These are phyloP conservation scores for Adelges cooleyi DNA, from an alignment of 1,140 invertebrate genomes.

Conservation along the genomic window DNA sequence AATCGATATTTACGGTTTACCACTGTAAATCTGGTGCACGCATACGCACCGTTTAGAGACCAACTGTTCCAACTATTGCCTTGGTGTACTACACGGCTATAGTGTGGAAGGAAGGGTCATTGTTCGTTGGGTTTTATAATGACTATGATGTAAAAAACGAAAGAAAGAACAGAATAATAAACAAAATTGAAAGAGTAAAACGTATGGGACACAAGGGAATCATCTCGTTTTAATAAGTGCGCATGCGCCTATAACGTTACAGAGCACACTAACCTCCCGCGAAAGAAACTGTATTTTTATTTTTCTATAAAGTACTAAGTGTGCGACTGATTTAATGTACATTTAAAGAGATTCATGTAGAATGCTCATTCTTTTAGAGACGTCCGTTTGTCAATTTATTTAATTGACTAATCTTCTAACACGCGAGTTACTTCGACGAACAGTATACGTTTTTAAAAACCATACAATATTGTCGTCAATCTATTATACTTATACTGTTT, in stretches of 20 bases:
- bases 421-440: too few species aligned
- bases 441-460: too few species aligned
- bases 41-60: not conserved
- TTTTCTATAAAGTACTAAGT: too few species aligned
- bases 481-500: not conserved
- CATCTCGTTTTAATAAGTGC: not conserved
- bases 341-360: not conserved
- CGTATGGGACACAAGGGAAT: too few species aligned
- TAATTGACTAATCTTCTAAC: too few species aligned
- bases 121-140: constrained; percentile 6
- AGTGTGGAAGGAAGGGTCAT: not conserved
- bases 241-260: not conserved
- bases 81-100: not conserved
- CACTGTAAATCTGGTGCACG: not conserved
- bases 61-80: not conserved
- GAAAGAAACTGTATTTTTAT: not conserved
- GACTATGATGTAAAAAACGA: not conserved
- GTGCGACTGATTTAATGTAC: not conserved
- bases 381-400: not conserved
- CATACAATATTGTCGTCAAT: too few species aligned
- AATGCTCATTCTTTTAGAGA: not conserved
- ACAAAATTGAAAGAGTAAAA: not conserved
- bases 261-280: not conserved
- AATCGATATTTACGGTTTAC: constrained; percentile 8
- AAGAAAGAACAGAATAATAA: not conserved